Evolutionary conservation across 2,113 vertebrate species (phyloP).

Genomic region (Aegotheles bennettii): DNA sequence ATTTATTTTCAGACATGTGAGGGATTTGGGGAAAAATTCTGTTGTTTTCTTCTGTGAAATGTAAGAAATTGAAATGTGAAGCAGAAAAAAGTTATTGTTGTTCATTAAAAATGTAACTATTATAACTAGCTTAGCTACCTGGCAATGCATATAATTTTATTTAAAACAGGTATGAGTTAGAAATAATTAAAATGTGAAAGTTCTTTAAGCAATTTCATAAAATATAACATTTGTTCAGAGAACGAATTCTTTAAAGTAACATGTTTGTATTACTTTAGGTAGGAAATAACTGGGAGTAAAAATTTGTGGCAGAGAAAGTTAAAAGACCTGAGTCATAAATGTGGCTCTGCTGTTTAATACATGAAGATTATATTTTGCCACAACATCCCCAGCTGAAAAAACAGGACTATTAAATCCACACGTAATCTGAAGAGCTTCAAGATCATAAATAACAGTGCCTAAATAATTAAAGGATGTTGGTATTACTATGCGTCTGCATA

Average conservation of each 20-base stretch:
- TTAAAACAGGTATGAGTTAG: background rate
- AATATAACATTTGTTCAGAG: background rate
- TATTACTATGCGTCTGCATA: background rate
- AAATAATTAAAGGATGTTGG: background rate
- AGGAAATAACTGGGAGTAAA: background rate
- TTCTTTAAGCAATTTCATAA: background rate
- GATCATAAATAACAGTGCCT: background rate
- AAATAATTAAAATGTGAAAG: background rate
- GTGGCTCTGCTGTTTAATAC: background rate
- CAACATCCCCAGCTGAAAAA: background rate
- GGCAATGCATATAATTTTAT: background rate
- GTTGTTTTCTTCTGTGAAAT: background rate
- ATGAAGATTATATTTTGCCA: background rate
- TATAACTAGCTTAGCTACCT: background rate
- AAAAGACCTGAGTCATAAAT: background rate
- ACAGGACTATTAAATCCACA: background rate
- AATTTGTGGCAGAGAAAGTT: background rate
- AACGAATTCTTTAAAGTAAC: background rate
- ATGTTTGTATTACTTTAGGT: background rate
- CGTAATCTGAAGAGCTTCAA: background rate
- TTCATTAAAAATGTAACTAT: background rate
- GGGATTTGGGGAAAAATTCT: background rate
- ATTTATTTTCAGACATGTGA: background rate
- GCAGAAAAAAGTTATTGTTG: background rate
- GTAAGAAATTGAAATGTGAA: background rate